phyloP scores from a whole-genome alignment of 2,888 invertebrate genomes.

The Pegoplata infirma region DNA sequence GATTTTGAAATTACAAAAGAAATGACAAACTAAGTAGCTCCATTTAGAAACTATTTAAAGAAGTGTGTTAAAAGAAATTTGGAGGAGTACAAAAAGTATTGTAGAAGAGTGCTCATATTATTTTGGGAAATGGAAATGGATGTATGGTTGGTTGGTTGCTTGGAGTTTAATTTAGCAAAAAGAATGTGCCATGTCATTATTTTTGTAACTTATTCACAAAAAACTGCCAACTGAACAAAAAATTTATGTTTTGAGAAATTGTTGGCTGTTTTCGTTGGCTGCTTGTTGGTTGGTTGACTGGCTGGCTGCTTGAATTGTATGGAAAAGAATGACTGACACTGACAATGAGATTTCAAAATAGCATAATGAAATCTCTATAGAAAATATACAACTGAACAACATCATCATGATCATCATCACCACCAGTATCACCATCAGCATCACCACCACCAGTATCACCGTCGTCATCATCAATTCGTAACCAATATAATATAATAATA shows the following conservation, averaged over 20 bases:
- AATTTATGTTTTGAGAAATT: constrained; percentile 26
- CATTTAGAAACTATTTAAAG: too few species aligned
- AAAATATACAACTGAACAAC: constrained; percentile 28
- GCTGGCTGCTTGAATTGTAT: background rate
- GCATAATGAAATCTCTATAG: constrained; percentile 42
- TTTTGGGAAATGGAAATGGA: background rate
- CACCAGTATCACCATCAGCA: background rate
- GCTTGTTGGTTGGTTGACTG: constrained; percentile 12
- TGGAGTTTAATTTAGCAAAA: constrained; percentile 16
- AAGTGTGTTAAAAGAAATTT: background rate
- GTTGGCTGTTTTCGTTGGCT: constrained; percentile 15
- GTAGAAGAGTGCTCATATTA: background rate
- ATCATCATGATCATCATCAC: constrained; percentile 5
- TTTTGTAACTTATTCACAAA: constrained; percentile 73
- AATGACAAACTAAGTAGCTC: background rate
- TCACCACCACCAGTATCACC: constrained; percentile 28
- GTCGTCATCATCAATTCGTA: constrained; percentile 25
- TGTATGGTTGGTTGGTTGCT: background rate
- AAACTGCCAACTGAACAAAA: constrained; percentile 48
- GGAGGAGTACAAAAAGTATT: background rate
- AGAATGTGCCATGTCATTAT: constrained; percentile 77
- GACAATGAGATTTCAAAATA: constrained; percentile 61
- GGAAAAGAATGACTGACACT: constrained; percentile 49
- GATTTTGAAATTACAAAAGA: too few species aligned
- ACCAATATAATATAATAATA: constrained; percentile 17